Evolutionary conservation across 2,113 vertebrate genomes (phyloP), one percentile per base, ranked within the genome.

Genomic region (Apus apus): DNA sequence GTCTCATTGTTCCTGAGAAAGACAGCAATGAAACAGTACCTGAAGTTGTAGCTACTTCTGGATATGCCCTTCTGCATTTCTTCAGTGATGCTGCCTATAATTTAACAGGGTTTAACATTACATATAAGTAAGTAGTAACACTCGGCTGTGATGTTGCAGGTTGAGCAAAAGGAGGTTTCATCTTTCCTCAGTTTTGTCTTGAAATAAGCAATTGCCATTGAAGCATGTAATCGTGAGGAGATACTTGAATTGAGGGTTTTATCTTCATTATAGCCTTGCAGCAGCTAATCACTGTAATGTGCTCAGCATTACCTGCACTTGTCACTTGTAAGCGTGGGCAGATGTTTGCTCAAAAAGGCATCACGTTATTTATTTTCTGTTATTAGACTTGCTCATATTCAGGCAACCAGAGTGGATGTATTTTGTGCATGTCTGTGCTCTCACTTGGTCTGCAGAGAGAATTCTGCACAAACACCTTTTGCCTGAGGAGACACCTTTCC

Each of bases 31-130:
- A 99, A 96, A 99, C 99, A 0, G 98, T 99, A 32, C 99, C 99
- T 0, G 99, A 99, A 97, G 99, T 99, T 62, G 98, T 98, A 62
- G 98, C 98, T 57, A 98, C 98, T 71, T 99, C 99, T 14, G 99
- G 99, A 43, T 99, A 97, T 58, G 98, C 98, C 30, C 98, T 99
- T 53, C 98, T 99, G 60, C 99, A 99, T 97, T 99, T 99, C 98
- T 99, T 99, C 97, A 99, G 99, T 6, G 99, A 99, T 13, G 99
- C 99, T 46, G 99, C 99, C 82, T 99, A 99, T 97, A 99, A 99
- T 96, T 98, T 99, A 91, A 99, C 99, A 2, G 99, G 99, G 87
- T 99, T 99, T 97, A 99, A 99, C 98, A 99, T 99, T 95, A 99
- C 99, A 4, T 99, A 99, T 97, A 98, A 94, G 98, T 98, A 97